These are phyloP conservation scores for Microctonus brassicae DNA, from an alignment of 2,888 invertebrate genomes.

Conservation along the genomic window DNA sequence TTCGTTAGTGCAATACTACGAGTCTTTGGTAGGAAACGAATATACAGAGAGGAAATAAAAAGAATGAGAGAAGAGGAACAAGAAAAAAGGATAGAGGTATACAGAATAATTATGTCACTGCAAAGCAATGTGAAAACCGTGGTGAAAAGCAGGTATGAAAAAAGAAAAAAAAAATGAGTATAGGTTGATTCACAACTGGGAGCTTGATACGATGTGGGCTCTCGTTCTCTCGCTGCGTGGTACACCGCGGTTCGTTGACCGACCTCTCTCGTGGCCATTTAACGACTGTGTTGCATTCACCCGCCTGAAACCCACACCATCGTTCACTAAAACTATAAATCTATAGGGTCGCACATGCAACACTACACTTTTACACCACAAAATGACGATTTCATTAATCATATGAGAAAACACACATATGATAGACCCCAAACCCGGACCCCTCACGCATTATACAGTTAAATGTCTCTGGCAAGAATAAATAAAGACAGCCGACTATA, in stretches of 20 bases:
- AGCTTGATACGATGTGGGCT: slow-evolving; percentile 10
- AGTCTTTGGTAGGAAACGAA: slow-evolving; percentile 1
- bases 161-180: not conserved
- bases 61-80: not conserved
- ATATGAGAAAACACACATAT: not conserved
- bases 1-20: slow-evolving; percentile 19
- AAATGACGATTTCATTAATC: slow-evolving; percentile 34
- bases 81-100: not conserved
- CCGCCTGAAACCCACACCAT: slow-evolving; percentile 8
- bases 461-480: not conserved
- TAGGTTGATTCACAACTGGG: slow-evolving; percentile 1
- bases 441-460: not conserved
- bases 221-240: slow-evolving; percentile 8
- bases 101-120: not conserved
- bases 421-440: not conserved
- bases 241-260: slow-evolving; percentile 27
- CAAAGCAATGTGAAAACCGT: not conserved
- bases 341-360: slow-evolving; percentile 10
- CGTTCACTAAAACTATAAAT: slow-evolving; percentile 35
- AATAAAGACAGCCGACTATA: not conserved
- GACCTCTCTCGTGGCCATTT: slow-evolving; percentile 25
- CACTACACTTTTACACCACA: not conserved
- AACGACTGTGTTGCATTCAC: slow-evolving; percentile 26
- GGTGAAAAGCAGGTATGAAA: not conserved
- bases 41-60: not conserved